Conservation (phyloP, 2,113 vertebrate genomes). For the Ramphastos sulfuratus region DNA sequence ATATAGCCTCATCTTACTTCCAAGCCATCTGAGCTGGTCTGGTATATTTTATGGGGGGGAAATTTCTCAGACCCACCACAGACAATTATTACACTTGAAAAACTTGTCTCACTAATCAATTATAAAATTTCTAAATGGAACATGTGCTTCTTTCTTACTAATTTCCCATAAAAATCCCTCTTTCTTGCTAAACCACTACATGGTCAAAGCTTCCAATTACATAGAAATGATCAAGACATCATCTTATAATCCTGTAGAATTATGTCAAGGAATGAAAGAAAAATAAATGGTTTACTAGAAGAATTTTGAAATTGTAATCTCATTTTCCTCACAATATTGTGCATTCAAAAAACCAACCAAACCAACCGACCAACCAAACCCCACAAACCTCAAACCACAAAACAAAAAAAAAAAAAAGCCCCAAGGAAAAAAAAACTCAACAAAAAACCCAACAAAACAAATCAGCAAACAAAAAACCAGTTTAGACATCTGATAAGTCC, state of each 20-base stretch:
- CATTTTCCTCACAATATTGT: background rate
- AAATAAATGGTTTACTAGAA: background rate
- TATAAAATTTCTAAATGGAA: constrained; percentile 69
- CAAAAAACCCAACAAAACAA: too few species aligned
- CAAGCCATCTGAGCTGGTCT: too few species aligned
- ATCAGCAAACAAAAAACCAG: background rate
- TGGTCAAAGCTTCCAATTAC: background rate
- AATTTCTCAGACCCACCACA: too few species aligned
- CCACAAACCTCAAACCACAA: too few species aligned
- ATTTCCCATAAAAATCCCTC: constrained; percentile 24
- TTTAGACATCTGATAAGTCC: background rate
- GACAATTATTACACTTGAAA: constrained; percentile 39
- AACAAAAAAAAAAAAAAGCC: too few species aligned
- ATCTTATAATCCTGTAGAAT: background rate
- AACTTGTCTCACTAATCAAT: constrained; percentile 71
- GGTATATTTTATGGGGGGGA: too few species aligned
- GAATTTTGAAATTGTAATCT: background rate
- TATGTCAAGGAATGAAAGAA: background rate
- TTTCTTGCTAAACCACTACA: background rate
- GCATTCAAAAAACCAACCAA: background rate
- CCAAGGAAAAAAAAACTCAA: background rate
- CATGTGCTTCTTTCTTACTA: constrained; percentile 34
- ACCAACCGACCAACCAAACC: too few species aligned
- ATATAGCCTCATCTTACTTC: too few species aligned
- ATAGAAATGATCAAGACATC: background rate